Conservation (phyloP, 2,888 invertebrate species). For the Dynastes tityus region DNA sequence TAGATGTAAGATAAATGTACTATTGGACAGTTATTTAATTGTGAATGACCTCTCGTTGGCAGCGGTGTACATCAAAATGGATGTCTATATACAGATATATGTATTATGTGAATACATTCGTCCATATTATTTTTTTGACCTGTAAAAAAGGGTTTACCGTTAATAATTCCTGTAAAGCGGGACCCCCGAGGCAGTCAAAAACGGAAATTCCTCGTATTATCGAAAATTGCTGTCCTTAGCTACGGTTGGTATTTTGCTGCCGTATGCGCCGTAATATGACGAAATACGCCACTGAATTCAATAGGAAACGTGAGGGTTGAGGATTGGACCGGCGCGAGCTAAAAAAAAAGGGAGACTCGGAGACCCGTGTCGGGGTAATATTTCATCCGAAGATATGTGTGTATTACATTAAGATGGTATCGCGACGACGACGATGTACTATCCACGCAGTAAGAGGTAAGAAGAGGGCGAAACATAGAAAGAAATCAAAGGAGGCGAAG, state of each 20-base stretch:
- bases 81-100: background rate
- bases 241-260: constrained; percentile 10
- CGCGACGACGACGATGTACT: constrained; percentile 23
- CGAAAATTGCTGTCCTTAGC: constrained; percentile 36
- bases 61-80: too few relatives aligned
- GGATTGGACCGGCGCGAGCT: background rate
- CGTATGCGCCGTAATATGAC: constrained; percentile 17
- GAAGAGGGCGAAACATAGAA: constrained; percentile 19
- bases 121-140: background rate
- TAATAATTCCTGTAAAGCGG: constrained; percentile 16
- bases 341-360: background rate
- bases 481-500: constrained; percentile 25
- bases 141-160: constrained; percentile 34
- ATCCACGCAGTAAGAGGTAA: background rate
- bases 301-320: background rate
- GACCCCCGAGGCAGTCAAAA: constrained; percentile 21
- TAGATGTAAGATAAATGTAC: too few relatives aligned
- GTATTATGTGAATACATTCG: background rate
- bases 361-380: constrained; percentile 25
- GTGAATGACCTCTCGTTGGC: too few relatives aligned
- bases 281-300: constrained; percentile 29
- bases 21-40: too few relatives aligned
- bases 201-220: constrained; percentile 33
- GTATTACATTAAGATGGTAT: constrained; percentile 41
- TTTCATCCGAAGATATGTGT: constrained; percentile 38